A percentile compares a stretch with the other conserved stretches of the same genome.
Evolutionary conservation across 2,888 invertebrate genomes (phyloP).

Genomic region (Homarus gammarus): DNA sequence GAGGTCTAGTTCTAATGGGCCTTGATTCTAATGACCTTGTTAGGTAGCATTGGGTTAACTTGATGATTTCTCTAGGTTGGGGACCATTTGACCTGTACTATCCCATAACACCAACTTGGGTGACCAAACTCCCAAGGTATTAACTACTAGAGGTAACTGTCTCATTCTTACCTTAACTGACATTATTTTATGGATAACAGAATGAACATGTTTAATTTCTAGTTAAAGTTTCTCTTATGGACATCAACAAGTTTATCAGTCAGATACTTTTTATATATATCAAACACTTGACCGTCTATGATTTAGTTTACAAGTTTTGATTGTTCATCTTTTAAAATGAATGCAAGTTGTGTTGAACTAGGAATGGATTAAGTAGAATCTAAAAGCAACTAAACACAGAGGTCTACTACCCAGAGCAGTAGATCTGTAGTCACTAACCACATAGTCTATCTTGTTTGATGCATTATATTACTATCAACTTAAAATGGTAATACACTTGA

Average conservation of each 20-base stretch:
- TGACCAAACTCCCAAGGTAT: background rate
- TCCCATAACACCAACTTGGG: background rate
- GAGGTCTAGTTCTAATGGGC: too few species aligned
- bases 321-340: background rate
- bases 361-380: conserved; percentile 1
- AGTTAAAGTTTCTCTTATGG: background rate
- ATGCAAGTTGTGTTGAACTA: background rate
- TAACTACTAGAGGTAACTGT: background rate
- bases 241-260: background rate
- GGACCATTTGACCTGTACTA: too few species aligned
- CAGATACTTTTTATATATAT: background rate
- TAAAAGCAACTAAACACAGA: conserved; percentile 7
- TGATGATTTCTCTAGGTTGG: too few species aligned
- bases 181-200: background rate
- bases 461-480: background rate
- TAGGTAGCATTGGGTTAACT: too few species aligned
- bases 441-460: background rate
- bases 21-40: too few species aligned
- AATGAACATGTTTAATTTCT: background rate
- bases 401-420: background rate
- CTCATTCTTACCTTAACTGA: background rate
- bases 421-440: background rate
- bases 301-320: background rate
- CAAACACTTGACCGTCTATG: background rate
- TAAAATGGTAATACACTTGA: background rate